Evolutionary conservation across 2,888 invertebrate species (phyloP).

Genomic region (Danaus chrysippus): DNA sequence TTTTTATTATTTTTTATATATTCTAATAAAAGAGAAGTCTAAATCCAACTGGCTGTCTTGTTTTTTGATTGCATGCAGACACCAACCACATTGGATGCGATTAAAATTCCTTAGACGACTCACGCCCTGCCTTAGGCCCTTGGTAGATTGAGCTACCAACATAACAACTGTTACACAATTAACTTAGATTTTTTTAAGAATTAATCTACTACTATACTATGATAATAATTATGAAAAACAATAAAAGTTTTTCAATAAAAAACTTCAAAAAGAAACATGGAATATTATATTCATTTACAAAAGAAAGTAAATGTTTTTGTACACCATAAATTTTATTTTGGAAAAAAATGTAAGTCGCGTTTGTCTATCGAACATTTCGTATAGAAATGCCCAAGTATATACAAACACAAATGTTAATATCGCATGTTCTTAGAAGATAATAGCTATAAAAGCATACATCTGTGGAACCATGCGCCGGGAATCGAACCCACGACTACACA

Average conservation of each 20-base stretch:
- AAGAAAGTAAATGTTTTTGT: neutral
- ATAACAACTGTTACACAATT: conserved; percentile 5
- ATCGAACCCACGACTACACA: conserved; percentile 47
- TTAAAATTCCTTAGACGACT: conserved; percentile 76
- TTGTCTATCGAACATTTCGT: conserved; percentile 33
- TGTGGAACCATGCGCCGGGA: conserved; percentile 65
- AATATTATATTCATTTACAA: neutral
- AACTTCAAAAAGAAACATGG: neutral
- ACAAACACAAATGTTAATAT: conserved; percentile 47
- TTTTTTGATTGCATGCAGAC: conserved; percentile 45
- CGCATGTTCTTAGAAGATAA: conserved; percentile 71
- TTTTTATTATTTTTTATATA: neutral
- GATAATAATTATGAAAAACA: no score
- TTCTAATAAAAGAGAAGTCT: conserved; percentile 28
- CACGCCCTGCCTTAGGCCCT: conserved; percentile 60
- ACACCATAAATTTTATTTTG: neutral
- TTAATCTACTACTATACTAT: no score
- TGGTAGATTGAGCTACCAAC: conserved; percentile 16
- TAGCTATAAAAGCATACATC: conserved; percentile 54
- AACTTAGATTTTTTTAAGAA: neutral
- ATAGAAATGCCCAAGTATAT: conserved; percentile 38
- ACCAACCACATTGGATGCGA: conserved; percentile 65
- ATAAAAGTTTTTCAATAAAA: neutral
- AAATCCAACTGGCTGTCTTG: conserved; percentile 54
- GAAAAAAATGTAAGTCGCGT: conserved; percentile 32